A percentile compares a stretch with the other conserved stretches of the same genome.
Evolutionary conservation across 2,888 invertebrate genomes (phyloP).

Genomic region (Acanthosepion esculentum): DNA sequence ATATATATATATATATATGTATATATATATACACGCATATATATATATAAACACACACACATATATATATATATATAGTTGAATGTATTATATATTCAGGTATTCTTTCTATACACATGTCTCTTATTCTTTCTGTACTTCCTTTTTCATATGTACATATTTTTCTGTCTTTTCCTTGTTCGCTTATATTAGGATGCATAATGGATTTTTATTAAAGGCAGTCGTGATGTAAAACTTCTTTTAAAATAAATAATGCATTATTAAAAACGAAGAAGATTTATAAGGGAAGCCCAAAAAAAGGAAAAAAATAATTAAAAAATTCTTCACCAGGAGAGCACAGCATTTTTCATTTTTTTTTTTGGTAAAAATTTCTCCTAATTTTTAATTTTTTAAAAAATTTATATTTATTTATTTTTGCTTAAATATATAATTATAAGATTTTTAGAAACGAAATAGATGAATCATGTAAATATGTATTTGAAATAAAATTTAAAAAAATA

Average conservation of each 20-base stretch:
- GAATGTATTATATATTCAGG: background rate
- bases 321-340: background rate
- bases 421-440: constrained; percentile 33
- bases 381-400: background rate
- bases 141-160: background rate
- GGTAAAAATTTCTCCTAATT: background rate
- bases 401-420: background rate
- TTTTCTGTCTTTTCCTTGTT: background rate
- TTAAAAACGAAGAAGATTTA: background rate
- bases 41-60: background rate
- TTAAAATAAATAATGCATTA: constrained; percentile 7
- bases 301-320: too few species aligned
- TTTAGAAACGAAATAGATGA: background rate
- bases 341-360: background rate
- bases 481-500: constrained; percentile 25
- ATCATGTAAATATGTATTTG: constrained; percentile 33
- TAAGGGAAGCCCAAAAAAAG: background rate
- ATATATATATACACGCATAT: background rate
- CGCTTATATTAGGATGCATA: background rate
- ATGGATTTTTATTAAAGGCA: constrained; percentile 33
- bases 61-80: background rate
- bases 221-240: constrained; percentile 25
- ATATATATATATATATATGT: background rate
- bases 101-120: background rate
- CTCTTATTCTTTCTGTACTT: background rate